Percentiles rank a stretch among this genome's conserved stretches.
phyloP scores from a whole-genome alignment of 2,797 vertebrate genomes.

The Luscinia luscinia region DNA sequence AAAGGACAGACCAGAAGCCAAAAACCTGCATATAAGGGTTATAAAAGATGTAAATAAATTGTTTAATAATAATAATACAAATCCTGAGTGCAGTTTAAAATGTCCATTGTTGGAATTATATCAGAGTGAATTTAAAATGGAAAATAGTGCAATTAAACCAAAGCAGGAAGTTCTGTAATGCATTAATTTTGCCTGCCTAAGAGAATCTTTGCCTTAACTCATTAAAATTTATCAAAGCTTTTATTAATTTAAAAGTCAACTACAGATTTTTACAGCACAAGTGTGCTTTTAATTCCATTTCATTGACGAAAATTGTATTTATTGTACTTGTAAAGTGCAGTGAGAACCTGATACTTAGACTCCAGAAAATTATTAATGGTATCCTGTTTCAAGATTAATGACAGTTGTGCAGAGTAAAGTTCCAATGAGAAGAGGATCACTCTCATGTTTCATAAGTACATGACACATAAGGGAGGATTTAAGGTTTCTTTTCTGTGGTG shows the following conservation, averaged over 20 bases:
- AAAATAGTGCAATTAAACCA: neutral
- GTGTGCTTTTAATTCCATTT: neutral
- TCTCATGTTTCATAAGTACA: neutral
- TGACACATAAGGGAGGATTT: neutral
- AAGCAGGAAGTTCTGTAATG: neutral
- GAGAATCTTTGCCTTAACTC: neutral
- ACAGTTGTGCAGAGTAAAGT: neutral
- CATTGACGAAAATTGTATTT: neutral
- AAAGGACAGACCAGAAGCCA: neutral
- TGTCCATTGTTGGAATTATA: neutral
- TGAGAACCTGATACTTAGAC: neutral
- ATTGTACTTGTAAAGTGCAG: neutral
- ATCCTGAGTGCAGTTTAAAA: neutral
- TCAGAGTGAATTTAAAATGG: neutral
- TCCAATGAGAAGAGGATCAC: constrained; percentile 3
- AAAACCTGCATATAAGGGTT: neutral
- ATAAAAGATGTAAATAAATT: neutral
- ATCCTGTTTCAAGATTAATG: constrained; percentile 3
- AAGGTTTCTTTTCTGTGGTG: neutral
- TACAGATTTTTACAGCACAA: constrained; percentile 1
- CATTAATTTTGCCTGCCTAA: neutral
- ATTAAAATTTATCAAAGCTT: constrained; percentile 30
- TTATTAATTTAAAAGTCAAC: constrained; percentile 3
- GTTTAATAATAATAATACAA: neutral
- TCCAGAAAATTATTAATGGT: neutral